A percentile compares a stretch with the other conserved stretches of the same genome.
Conservation (phyloP, 2,113 vertebrate genomes). For the Glareola pratincola region DNA sequence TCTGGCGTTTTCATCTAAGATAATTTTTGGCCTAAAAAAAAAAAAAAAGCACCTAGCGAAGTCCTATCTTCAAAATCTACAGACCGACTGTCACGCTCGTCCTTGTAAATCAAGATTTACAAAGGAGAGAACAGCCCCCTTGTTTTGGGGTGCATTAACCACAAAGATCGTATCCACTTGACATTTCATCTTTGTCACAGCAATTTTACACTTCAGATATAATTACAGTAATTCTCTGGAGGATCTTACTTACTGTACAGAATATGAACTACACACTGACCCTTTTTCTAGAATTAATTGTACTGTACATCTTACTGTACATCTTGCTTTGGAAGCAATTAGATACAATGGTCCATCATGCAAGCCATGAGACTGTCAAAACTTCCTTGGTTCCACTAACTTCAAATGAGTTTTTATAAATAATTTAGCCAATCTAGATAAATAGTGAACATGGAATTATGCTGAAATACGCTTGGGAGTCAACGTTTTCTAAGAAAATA, state of each 20-base stretch:
- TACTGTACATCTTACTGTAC: slow-evolving; percentile 45
- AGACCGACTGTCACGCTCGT: not conserved
- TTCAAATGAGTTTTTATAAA: slow-evolving; percentile 48
- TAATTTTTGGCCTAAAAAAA: not conserved
- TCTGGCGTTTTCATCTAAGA: not conserved
- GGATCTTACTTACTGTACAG: not conserved
- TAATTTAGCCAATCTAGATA: slow-evolving; percentile 45
- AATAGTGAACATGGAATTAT: slow-evolving; percentile 27
- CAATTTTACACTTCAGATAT: not conserved
- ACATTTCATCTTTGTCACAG: not conserved
- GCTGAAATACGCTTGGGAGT: not conserved
- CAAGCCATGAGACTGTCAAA: slow-evolving; percentile 33
- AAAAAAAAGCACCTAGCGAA: not conserved
- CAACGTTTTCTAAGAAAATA: not conserved
- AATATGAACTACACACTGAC: not conserved
- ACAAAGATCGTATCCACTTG: not conserved
- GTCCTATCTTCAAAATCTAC: not conserved
- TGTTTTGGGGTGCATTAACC: not conserved
- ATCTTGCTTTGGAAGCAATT: slow-evolving; percentile 35
- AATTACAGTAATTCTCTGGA: slow-evolving; percentile 15
- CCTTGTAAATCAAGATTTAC: not conserved
- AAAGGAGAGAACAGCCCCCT: not conserved
- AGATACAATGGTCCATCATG: slow-evolving; percentile 55
- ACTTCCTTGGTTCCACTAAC: slow-evolving; percentile 51
- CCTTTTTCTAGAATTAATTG: not conserved